Evolutionary conservation across 1,140 invertebrate genomes (phyloP).

Genomic region (Platyura marginata): DNA sequence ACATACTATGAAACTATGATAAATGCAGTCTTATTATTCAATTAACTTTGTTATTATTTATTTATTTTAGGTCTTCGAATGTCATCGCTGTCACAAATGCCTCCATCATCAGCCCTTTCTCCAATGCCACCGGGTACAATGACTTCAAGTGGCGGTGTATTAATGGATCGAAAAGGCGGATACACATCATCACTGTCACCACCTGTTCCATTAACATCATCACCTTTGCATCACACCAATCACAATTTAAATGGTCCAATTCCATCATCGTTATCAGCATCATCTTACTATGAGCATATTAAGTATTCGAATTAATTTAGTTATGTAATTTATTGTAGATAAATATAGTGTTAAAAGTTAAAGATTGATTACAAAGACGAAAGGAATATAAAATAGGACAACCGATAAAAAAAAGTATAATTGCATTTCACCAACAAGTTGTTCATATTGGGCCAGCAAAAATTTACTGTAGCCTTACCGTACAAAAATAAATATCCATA

Average conservation of each 20-base stretch:
- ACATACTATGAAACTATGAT: not conserved
- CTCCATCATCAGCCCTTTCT: constrained; percentile 3
- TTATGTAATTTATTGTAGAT: too few relatives aligned
- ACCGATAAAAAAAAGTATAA: too few relatives aligned
- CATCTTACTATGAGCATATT: constrained; percentile 15
- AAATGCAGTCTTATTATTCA: not conserved
- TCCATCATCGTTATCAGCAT: not conserved
- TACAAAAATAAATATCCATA: too few relatives aligned
- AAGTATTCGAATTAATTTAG: constrained; percentile 18
- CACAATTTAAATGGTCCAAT: not conserved
- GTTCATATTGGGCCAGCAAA: too few relatives aligned
- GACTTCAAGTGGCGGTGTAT: constrained; percentile 5
- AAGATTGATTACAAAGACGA: too few relatives aligned
- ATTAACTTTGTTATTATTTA: not conserved
- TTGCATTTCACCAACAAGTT: too few relatives aligned
- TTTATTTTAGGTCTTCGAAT: constrained; percentile 15
- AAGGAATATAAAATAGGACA: too few relatives aligned
- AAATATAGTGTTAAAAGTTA: too few relatives aligned
- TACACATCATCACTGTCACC: constrained; percentile 14
- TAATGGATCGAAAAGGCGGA: constrained; percentile 18
- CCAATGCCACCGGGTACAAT: not conserved
- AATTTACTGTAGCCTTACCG: too few relatives aligned
- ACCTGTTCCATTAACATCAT: constrained; percentile 7
- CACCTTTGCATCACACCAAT: constrained; percentile 6
- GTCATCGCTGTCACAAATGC: constrained; percentile 17